Conservation (phyloP, 2,888 invertebrate species). For the Cephus pygmeus region DNA sequence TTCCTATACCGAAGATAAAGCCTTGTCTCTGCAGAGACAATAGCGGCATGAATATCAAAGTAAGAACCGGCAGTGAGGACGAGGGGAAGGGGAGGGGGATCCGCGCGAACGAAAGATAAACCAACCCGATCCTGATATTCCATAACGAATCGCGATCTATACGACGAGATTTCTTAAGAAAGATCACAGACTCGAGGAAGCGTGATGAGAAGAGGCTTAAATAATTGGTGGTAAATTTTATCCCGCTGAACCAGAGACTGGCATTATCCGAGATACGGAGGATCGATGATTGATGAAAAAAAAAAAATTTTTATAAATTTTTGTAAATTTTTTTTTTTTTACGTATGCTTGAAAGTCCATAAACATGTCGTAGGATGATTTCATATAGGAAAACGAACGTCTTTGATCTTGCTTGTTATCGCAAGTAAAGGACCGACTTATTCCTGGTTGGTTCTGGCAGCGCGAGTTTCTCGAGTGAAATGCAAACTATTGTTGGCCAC, state of each 20-base stretch:
- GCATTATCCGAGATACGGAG: neutral
- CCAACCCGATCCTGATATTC: neutral
- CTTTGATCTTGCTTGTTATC: neutral
- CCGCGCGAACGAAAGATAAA: neutral
- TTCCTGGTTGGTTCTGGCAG: neutral
- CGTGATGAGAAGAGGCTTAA: neutral
- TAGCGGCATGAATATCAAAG: neutral
- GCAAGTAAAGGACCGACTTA: neutral
- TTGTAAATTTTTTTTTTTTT: neutral
- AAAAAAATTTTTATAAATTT: neutral
- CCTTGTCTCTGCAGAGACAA: neutral
- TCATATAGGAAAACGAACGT: neutral
- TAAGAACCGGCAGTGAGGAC: neutral
- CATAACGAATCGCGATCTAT: neutral
- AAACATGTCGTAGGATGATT: neutral
- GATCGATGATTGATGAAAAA: neutral
- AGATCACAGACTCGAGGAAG: neutral
- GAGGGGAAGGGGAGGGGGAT: neutral
- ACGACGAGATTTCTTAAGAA: neutral
- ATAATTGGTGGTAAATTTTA: neutral
- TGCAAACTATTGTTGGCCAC: conserved; percentile 51
- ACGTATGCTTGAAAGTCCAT: neutral
- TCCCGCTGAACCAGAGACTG: neutral
- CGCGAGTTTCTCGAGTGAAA: conserved; percentile 56
- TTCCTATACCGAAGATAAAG: neutral